Conservation (phyloP, 1,140 invertebrate genomes). For the Zaprionus taronus region DNA sequence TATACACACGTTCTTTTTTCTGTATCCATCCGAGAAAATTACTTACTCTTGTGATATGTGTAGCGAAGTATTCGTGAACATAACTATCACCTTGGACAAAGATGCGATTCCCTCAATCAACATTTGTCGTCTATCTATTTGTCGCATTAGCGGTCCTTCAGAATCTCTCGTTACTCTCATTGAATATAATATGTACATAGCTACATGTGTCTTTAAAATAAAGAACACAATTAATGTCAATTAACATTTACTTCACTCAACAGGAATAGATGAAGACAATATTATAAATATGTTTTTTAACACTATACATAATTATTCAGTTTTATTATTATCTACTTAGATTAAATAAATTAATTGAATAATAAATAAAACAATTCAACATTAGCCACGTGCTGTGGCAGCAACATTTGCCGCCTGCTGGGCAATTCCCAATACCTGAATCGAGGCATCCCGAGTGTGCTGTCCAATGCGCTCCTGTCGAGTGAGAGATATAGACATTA, state of each 20-base stretch:
- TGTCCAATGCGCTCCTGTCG: slow-evolving; percentile 75
- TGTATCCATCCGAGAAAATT: too few relatives aligned
- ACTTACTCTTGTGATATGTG: not conserved
- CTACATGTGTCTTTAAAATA: not conserved
- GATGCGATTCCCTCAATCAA: not conserved
- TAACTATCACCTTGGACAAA: not conserved
- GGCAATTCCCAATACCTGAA: slow-evolving; percentile 69
- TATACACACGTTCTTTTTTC: too few relatives aligned
- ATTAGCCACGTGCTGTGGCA: slow-evolving; percentile 60
- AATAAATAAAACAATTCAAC: not conserved
- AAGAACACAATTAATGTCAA: too few relatives aligned
- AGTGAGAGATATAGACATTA: not conserved
- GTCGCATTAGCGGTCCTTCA: not conserved
- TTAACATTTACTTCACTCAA: too few relatives aligned
- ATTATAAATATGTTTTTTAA: not conserved
- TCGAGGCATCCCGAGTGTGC: slow-evolving; percentile 75
- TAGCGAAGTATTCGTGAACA: not conserved
- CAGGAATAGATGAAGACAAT: not conserved
- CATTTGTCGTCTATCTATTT: not conserved
- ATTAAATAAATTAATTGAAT: slow-evolving; percentile 15
- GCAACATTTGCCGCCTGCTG: slow-evolving; percentile 79
- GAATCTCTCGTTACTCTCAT: not conserved
- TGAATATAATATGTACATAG: not conserved
- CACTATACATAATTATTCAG: not conserved
- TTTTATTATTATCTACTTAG: not conserved